Evolutionary conservation across 2,888 invertebrate species (phyloP).

Genomic region (Syrista parreyssii): DNA sequence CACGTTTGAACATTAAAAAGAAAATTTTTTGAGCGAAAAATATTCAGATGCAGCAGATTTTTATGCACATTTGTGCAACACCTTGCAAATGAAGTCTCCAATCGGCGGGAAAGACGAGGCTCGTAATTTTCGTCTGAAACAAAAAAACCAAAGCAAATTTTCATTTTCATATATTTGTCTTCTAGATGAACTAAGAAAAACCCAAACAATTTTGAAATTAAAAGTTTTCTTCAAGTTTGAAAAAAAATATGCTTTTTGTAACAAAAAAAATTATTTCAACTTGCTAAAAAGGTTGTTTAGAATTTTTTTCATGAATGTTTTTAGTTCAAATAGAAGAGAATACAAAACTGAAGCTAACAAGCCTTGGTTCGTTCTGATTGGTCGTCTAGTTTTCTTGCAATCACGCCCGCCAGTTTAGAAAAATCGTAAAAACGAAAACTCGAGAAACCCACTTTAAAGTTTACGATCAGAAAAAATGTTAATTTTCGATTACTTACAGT

Average conservation of each 20-base stretch:
- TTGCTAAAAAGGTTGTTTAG: neutral
- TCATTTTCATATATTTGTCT: neutral
- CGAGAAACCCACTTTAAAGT: conserved; percentile 14
- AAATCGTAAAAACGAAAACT: neutral
- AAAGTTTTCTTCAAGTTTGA: neutral
- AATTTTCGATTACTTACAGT: conserved; percentile 16
- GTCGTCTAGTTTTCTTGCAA: neutral
- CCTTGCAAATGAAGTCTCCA: no score
- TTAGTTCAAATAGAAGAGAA: neutral
- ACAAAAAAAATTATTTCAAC: neutral
- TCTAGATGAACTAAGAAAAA: conserved; percentile 2
- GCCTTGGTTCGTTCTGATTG: neutral
- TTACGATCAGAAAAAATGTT: conserved; percentile 8
- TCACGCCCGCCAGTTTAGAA: no score
- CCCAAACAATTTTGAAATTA: neutral
- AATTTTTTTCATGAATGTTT: neutral
- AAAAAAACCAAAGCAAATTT: no score
- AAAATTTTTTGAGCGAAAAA: no score
- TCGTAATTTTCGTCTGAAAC: no score
- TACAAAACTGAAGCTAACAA: neutral
- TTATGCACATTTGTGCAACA: no score
- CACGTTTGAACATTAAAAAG: no score
- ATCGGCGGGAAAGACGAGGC: no score
- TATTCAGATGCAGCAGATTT: no score
- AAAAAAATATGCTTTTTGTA: neutral